Percentiles rank a stretch among this genome's conserved stretches.
Conservation (phyloP, 2,888 invertebrate species). For the Ormyrus pomaceus region DNA sequence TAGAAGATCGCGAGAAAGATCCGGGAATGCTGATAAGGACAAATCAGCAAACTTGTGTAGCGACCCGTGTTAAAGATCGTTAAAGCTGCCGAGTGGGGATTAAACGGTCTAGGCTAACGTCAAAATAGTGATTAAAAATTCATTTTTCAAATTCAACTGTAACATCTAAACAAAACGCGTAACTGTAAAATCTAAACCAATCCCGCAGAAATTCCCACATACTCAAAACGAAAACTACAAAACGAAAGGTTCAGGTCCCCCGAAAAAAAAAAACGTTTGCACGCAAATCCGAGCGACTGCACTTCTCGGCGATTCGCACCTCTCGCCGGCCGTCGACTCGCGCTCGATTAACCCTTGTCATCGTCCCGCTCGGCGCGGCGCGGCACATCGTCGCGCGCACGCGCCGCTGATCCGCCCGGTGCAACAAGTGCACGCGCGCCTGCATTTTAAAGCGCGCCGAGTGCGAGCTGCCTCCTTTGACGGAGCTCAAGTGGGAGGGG, state of each 20-base stretch:
- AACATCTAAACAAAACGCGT: too few species aligned
- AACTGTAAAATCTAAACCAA: too few species aligned
- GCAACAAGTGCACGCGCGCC: not conserved
- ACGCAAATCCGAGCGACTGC: not conserved
- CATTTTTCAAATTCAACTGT: too few species aligned
- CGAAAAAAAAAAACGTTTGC: not conserved
- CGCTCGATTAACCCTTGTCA: slow-evolving; percentile 13
- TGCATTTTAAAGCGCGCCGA: too few species aligned
- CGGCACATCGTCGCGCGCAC: not conserved
- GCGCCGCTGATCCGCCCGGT: not conserved
- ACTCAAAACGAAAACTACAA: too few species aligned
- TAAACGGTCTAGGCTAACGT: too few species aligned
- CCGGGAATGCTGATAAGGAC: not conserved
- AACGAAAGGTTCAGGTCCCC: too few species aligned
- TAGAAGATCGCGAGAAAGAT: not conserved
- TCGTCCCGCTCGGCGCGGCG: not conserved
- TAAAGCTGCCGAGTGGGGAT: not conserved
- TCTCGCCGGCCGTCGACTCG: not conserved
- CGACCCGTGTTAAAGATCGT: not conserved
- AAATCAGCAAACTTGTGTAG: slow-evolving; percentile 3
- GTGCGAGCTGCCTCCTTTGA: too few species aligned
- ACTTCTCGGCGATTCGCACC: not conserved
- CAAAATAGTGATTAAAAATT: too few species aligned
- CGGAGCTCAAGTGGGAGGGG: too few species aligned
- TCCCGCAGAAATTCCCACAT: too few species aligned